Evolutionary conservation across 2,888 invertebrate genomes (phyloP), one percentile per base, ranked within the genome.

Genomic region (Pyrocoelia pectoralis): DNA sequence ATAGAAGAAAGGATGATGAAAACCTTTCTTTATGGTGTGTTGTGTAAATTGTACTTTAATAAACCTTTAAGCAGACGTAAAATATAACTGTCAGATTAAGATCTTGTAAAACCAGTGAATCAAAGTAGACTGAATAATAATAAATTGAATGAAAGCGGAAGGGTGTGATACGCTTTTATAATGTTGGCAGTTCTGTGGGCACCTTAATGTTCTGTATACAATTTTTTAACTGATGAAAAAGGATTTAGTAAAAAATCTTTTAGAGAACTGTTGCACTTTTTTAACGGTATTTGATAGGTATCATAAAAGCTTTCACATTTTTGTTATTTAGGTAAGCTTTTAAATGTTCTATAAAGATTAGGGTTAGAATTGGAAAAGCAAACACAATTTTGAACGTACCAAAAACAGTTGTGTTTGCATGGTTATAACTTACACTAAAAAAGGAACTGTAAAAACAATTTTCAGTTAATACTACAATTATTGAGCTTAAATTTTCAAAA

Each of bases 1-100:
- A 12, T 40, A 12, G 6, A 52, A 52, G 10, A 15, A 14, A 12
- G 33, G 9, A 8, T 17, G n/a, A 28, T 19, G 9, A 50, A 28
- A 50, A 24, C 4, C 41, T 19, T 4, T 15, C 14, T 40, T 19
- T 51, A 38, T 59, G 55, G 52, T 51, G 49, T 33, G 49, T 46
- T 10, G 58, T 46, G 59, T 66, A 28, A 66, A 66, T 2, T 29
- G 8, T 15, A 19, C 53, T 57, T 66, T 50, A 33, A 46, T 61
- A 14, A 64, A 57, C 15, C 51, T 50, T 50, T 54, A 63, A 68
- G 68, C 67, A 70, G 69, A 70, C 68, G 68, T 69, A 68, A 73
- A 73, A 72, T 72, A 71, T 69, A 73, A 71, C 72, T 71, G 73
- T 72, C 73, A 72, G 73, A 73, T 73, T 73, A 73, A 67, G 63